Evolutionary conservation across 92 coral and sea anemone genomes (phyloP).

Genomic region (Parazoanthus swiftii): DNA sequence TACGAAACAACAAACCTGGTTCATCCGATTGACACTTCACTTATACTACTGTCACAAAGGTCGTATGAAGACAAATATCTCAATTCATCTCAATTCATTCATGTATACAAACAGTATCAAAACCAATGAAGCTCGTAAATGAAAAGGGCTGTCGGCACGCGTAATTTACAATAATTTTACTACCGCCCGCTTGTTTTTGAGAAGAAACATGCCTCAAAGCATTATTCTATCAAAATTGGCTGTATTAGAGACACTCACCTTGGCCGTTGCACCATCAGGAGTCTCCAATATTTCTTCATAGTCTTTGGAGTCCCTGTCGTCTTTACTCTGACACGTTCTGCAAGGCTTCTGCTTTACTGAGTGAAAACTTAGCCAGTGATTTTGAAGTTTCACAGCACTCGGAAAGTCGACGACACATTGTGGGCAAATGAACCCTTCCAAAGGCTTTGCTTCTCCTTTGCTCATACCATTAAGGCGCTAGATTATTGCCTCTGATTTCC

Average conservation of each 20-base stretch:
- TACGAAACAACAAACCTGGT: not conserved
- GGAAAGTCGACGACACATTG: constrained; percentile 88
- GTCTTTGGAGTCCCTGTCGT: constrained; percentile 41
- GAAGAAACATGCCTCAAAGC: not conserved
- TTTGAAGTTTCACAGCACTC: constrained; percentile 74
- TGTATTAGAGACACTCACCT: constrained; percentile 5
- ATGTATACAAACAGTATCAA: constrained; percentile 26
- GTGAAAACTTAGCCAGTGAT: constrained; percentile 85
- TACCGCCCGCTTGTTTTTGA: not conserved
- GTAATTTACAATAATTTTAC: not conserved
- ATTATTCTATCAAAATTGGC: not conserved
- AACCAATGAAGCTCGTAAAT: constrained; percentile 1
- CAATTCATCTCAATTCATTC: constrained; percentile 28
- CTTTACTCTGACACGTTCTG: constrained; percentile 39
- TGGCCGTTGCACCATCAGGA: constrained; percentile 15
- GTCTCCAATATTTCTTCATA: constrained; percentile 65
- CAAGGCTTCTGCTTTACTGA: constrained; percentile 39
- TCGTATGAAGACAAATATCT: constrained; percentile 3
- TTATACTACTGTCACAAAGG: not conserved
- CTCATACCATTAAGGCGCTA: constrained; percentile 81
- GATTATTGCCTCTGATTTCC: constrained; percentile 14
- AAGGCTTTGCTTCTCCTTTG: constrained; percentile 59
- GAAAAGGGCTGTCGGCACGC: not conserved
- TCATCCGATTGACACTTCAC: not conserved
- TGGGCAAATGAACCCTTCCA: constrained; percentile 98